These are phyloP conservation scores for Sarcoramphus papa DNA, from an alignment of 2,797 vertebrate species.

Conservation along the genomic window DNA sequence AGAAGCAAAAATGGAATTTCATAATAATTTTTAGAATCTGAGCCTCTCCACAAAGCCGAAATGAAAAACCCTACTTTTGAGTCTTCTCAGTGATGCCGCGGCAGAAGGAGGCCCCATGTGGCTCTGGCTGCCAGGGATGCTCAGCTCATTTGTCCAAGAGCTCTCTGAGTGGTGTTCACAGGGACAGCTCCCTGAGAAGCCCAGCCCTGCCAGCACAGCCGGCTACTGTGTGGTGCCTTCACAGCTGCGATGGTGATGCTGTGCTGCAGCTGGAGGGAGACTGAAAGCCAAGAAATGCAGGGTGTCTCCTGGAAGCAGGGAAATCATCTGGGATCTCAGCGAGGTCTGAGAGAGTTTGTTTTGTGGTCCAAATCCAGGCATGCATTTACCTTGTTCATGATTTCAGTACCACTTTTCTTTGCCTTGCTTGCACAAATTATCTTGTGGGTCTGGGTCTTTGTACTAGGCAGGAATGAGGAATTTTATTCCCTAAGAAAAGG, in stretches of 20 bases:
- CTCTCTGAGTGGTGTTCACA: not conserved
- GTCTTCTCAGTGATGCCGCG: accelerated
- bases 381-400: not conserved
- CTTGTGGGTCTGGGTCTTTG: not conserved
- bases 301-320: not conserved
- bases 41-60: not conserved
- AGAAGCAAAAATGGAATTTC: not conserved
- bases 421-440: not conserved
- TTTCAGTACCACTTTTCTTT: not conserved
- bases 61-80: not conserved
- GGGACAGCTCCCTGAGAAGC: not conserved
- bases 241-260: not conserved
- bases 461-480: not conserved
- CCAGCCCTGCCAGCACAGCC: not conserved
- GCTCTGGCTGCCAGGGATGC: not conserved
- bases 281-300: not conserved
- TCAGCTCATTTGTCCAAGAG: not conserved
- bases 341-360: not conserved
- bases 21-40: not conserved
- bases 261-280: not conserved
- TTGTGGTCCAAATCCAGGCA: not conserved
- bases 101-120: not conserved
- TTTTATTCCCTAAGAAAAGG: not conserved
- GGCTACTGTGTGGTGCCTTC: not conserved
- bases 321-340: not conserved